These are phyloP conservation scores for Dryomyza anilis DNA, from an alignment of 2,888 invertebrate species.

Conservation along the genomic window DNA sequence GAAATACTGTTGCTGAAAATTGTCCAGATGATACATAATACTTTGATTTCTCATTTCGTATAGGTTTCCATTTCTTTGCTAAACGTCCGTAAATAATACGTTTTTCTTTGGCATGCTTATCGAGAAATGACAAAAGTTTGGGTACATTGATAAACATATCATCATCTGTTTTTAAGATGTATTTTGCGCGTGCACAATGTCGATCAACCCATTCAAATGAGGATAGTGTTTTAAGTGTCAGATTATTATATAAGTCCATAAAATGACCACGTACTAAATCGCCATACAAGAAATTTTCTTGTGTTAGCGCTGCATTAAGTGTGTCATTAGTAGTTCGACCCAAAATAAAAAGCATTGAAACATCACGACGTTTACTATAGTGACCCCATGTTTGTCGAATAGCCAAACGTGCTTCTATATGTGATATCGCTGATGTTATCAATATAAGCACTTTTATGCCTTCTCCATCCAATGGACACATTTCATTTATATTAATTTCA, in stretches of 20 bases:
- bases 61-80: constrained; percentile 84
- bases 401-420: constrained; percentile 73
- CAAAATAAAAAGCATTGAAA: constrained; percentile 64
- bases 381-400: constrained; percentile 85
- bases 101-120: constrained; percentile 67
- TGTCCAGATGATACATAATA: constrained; percentile 83
- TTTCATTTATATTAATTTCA: constrained; percentile 64
- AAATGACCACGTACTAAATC: constrained; percentile 78
- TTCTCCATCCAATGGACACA: constrained; percentile 71
- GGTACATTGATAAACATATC: constrained; percentile 89
- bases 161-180: constrained; percentile 83
- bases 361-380: constrained; percentile 67
- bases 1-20: constrained; percentile 77
- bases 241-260: constrained; percentile 79
- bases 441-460: constrained; percentile 64
- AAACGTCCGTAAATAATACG: constrained; percentile 80
- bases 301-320: constrained; percentile 62
- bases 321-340: constrained; percentile 66
- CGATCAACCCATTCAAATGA: constrained; percentile 82
- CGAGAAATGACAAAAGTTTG: constrained; percentile 71
- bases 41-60: constrained; percentile 82
- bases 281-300: constrained; percentile 75
- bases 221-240: constrained; percentile 82
- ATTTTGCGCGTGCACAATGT: constrained; percentile 74
- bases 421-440: constrained; percentile 77